phyloP scores from a whole-genome alignment of 2,797 vertebrate species.

The Leptatherina wallacei region DNA sequence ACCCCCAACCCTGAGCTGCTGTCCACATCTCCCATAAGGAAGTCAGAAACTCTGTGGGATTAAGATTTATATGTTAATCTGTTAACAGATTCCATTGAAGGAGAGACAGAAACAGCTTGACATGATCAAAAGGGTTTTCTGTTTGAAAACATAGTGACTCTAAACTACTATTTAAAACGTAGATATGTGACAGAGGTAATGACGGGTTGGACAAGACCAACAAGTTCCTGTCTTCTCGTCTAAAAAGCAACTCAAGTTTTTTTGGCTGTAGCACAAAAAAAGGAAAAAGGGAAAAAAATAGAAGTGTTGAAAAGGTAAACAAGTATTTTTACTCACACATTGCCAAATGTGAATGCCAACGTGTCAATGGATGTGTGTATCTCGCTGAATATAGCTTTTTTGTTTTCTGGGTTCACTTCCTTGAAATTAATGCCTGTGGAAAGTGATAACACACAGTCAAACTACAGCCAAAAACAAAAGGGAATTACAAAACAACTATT shows the following conservation, averaged over 20 bases:
- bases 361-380: slow-evolving; percentile 94
- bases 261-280: slow-evolving; percentile 25
- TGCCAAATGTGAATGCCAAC: slow-evolving; percentile 97
- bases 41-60: slow-evolving; percentile 93
- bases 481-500: slow-evolving; percentile 3
- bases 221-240: slow-evolving; percentile 9
- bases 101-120: not conserved
- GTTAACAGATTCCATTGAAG: not conserved
- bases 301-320: slow-evolving; percentile 43
- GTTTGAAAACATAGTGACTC: slow-evolving; percentile 7
- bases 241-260: not conserved
- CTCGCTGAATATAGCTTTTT: slow-evolving; percentile 88
- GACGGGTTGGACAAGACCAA: slow-evolving; percentile 9
- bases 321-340: slow-evolving; percentile 91
- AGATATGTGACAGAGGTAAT: not conserved
- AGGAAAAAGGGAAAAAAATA: slow-evolving; percentile 8
- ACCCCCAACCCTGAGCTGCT: slow-evolving; percentile 90
- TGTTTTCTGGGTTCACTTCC: slow-evolving; percentile 92
- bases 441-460: slow-evolving; percentile 58
- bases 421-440: slow-evolving; percentile 91
- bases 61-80: slow-evolving; percentile 6
- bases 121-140: not conserved
- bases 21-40: slow-evolving; percentile 99
- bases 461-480: slow-evolving; percentile 25
- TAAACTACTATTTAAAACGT: slow-evolving; percentile 21